phyloP scores from a whole-genome alignment of 2,888 invertebrate species.

The Campopleginae sp. region DNA sequence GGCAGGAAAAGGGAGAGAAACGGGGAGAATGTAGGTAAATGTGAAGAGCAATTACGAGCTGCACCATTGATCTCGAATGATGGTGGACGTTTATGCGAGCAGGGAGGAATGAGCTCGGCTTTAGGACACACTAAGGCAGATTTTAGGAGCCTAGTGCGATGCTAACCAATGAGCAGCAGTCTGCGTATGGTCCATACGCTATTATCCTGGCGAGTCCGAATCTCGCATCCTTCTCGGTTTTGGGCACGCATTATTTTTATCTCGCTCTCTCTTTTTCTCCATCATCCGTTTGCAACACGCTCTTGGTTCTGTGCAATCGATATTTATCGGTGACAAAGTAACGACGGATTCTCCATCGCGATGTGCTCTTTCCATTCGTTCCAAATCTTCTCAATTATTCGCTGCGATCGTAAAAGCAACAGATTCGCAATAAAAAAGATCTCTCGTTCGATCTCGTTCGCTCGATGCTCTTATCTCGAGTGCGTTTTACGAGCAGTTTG shows the following conservation, averaged over 20 bases:
- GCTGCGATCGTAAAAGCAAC: constrained; percentile 64
- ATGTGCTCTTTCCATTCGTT: constrained; percentile 62
- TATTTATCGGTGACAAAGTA: constrained; percentile 50
- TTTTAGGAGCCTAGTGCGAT: constrained; percentile 62
- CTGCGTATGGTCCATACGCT: constrained; percentile 42
- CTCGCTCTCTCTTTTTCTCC: constrained; percentile 14
- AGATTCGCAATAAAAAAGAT: constrained; percentile 21
- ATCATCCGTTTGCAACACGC: neutral
- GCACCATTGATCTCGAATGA: constrained; percentile 53
- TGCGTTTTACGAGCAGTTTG: constrained; percentile 54
- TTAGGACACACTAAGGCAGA: constrained; percentile 63
- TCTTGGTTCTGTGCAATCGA: neutral
- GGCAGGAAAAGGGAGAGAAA: constrained; percentile 19
- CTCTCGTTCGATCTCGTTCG: constrained; percentile 20
- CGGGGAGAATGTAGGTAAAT: constrained; percentile 9
- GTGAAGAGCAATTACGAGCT: constrained; percentile 54
- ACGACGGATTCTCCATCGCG: constrained; percentile 31
- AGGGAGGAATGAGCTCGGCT: constrained; percentile 22
- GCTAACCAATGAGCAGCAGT: constrained; percentile 64
- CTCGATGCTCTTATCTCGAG: constrained; percentile 4
- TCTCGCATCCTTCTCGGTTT: neutral
- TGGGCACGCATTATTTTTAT: neutral
- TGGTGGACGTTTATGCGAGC: constrained; percentile 39
- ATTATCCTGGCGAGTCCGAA: constrained; percentile 30
- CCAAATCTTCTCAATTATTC: constrained; percentile 68